Percentiles rank a stretch among this genome's conserved stretches.
Conservation (phyloP, 2,888 invertebrate species). For the Standfussiana lucernea region DNA sequence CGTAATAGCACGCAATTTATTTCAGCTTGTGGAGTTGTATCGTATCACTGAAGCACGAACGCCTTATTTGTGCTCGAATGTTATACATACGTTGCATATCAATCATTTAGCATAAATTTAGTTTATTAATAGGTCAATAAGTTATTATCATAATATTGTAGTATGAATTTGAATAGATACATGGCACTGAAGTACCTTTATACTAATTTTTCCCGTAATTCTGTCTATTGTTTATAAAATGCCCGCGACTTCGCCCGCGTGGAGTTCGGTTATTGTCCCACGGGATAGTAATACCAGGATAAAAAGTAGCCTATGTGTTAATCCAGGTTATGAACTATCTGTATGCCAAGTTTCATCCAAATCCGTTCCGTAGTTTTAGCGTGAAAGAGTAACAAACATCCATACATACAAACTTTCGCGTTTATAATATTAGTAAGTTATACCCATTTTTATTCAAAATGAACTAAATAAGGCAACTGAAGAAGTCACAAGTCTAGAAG, state of each 20-base stretch:
- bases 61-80: neutral
- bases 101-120: neutral
- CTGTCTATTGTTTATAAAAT: neutral
- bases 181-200: neutral
- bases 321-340: no score
- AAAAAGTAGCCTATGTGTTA: no score
- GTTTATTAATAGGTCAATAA: neutral
- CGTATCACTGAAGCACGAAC: neutral
- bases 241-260: no score
- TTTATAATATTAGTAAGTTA: no score
- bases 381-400: no score
- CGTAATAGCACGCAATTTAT: neutral
- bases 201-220: slow-evolving; percentile 7
- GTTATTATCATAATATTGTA: neutral
- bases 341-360: no score
- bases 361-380: no score
- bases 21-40: neutral
- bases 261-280: no score
- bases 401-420: no score
- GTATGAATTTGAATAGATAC: neutral
- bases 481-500: no score
- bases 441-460: neutral
- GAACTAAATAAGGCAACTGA: neutral
- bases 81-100: neutral
- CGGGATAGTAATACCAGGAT: no score